Percentiles rank a stretch among this genome's conserved stretches.
These are phyloP conservation scores for Mola mola DNA, from an alignment of 2,113 vertebrate genomes.

Conservation along the genomic window DNA sequence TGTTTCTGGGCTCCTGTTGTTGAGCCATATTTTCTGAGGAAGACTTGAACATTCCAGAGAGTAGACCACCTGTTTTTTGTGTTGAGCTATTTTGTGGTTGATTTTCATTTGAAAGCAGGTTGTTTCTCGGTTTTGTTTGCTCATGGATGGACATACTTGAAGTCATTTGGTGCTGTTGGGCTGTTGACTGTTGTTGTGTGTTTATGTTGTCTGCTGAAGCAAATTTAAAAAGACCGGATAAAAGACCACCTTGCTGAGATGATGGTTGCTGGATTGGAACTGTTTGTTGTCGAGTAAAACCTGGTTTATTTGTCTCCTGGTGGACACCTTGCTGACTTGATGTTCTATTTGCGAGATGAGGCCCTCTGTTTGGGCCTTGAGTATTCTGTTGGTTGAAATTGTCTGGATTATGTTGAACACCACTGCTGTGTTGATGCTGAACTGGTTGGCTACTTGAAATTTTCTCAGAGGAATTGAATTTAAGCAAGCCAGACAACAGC, in stretches of 20 bases:
- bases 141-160: slow-evolving; percentile 47
- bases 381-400: slow-evolving; percentile 25
- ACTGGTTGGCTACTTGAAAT: slow-evolving; percentile 55
- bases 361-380: slow-evolving; percentile 24
- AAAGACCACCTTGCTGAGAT: slow-evolving; percentile 67
- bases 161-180: slow-evolving; percentile 34
- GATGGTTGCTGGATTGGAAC: slow-evolving; percentile 54
- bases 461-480: slow-evolving; percentile 66
- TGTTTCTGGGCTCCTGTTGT: slow-evolving; percentile 39
- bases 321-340: slow-evolving; percentile 30
- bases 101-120: slow-evolving; percentile 17
- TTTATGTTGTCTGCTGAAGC: slow-evolving; percentile 71
- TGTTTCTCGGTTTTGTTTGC: slow-evolving; percentile 27
- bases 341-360: slow-evolving; percentile 17
- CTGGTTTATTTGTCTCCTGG: slow-evolving; percentile 53
- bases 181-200: slow-evolving; percentile 25
- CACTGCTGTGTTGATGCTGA: slow-evolving; percentile 30
- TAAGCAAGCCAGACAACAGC: slow-evolving; percentile 78
- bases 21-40: slow-evolving; percentile 72
- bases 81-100: slow-evolving; percentile 33
- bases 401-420: slow-evolving; percentile 27
- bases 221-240: slow-evolving; percentile 80
- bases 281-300: slow-evolving; percentile 56
- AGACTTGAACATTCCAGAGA: slow-evolving; percentile 78
- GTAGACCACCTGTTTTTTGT: slow-evolving; percentile 53